A percentile compares a stretch with the other conserved stretches of the same genome.
These are phyloP conservation scores for Schizaphis graminum DNA, from an alignment of 2,888 invertebrate genomes.

Conservation along the genomic window DNA sequence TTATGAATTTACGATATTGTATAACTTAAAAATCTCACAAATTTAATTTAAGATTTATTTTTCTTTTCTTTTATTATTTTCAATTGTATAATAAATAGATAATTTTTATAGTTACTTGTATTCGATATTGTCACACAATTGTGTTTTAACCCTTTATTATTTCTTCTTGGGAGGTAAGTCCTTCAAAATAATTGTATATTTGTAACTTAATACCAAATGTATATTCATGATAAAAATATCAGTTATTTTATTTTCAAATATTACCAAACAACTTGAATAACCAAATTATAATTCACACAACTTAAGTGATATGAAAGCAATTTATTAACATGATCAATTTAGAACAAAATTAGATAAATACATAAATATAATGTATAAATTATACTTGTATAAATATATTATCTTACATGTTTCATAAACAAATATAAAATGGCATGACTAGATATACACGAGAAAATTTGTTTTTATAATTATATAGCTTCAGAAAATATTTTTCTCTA, in stretches of 20 bases:
- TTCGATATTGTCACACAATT: neutral
- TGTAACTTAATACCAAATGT: neutral
- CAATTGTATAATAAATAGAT: neutral
- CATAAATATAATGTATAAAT: neutral
- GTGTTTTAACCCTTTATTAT: neutral
- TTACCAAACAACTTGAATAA: neutral
- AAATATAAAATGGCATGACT: too few relatives aligned
- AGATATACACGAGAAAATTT: neutral
- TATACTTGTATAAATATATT: neutral
- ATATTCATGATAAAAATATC: neutral
- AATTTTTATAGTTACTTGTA: neutral
- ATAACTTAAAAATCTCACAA: neutral
- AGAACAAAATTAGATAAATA: neutral
- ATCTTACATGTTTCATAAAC: too few relatives aligned
- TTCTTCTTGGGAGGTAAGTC: neutral
- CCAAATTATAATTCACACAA: neutral
- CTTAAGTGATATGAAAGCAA: neutral
- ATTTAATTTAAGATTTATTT: neutral
- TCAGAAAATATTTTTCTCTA: neutral
- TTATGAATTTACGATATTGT: neutral
- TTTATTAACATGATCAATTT: neutral
- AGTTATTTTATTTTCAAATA: neutral
- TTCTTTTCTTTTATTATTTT: neutral
- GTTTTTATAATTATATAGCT: conserved; percentile 6
- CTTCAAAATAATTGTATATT: neutral